Conservation (phyloP, 2,113 vertebrate genomes). For the Neodontobutis hainanensis region DNA sequence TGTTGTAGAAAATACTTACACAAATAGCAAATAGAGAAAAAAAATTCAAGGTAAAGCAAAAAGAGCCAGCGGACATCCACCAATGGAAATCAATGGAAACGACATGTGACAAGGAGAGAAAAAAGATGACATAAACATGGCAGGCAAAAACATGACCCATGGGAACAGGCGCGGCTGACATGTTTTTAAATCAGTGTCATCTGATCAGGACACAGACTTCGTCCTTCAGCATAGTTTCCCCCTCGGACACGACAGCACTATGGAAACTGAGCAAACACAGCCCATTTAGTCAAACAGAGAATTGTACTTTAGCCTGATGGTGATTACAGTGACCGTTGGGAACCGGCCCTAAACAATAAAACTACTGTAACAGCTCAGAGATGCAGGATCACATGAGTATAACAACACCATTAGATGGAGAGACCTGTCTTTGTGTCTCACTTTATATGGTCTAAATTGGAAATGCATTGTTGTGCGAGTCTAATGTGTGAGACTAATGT, state of each 20-base stretch:
- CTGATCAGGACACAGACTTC: slow-evolving; percentile 36
- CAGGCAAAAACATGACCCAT: slow-evolving; percentile 17
- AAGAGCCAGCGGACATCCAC: slow-evolving; percentile 29
- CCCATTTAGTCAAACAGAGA: slow-evolving; percentile 12
- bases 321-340: neutral
- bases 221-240: slow-evolving; percentile 47
- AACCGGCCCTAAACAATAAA: slow-evolving; percentile 8
- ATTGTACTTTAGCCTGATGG: neutral
- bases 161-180: slow-evolving; percentile 29
- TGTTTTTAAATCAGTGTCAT: slow-evolving; percentile 50
- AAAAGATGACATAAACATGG: slow-evolving; percentile 21
- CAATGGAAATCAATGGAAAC: slow-evolving; percentile 49
- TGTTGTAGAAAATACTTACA: too few species aligned
- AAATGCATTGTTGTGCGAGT: neutral
- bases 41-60: too few species aligned
- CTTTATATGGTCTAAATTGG: neutral
- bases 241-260: slow-evolving; percentile 12
- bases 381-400: neutral
- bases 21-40: too few species aligned
- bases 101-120: slow-evolving; percentile 28
- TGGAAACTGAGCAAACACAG: slow-evolving; percentile 8
- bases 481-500: neutral
- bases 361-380: neutral
- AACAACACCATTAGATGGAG: neutral
- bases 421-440: neutral